Base-by-base conservation (phyloP, 2,113 vertebrate species). In the Bos javanicus region DNA sequence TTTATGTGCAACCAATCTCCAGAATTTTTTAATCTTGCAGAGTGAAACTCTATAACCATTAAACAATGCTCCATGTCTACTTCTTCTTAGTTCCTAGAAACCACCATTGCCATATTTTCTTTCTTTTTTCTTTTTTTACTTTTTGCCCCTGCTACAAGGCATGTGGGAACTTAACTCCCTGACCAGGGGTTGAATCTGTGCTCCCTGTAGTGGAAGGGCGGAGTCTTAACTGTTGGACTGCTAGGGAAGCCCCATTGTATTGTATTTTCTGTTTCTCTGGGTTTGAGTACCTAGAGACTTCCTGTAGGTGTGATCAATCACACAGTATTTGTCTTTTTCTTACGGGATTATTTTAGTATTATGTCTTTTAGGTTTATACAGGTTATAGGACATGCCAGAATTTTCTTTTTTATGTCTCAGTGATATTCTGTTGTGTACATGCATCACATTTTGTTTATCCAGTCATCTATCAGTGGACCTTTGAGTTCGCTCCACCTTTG, bases 171-270 rank as follows among this genome's bases (percentile, higher is more conserved):
- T 78, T 43, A 76, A 43, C 14, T 78, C 14, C 13, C 7, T 8
- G 13, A 46, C 39, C 39, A 16, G 74, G 74, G 23, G 4, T 9
- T 43, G 25, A 78, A 2, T 46, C 25, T 28, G 3, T 46, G 25
- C 74, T 26, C n/a, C 74, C 74, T 78, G 74, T 7, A 46, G 39
- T 46, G 74, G 39, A 78, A 78, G 74, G 25, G 13, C 74, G 28
- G 74, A 2, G 25, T 46, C 25, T 78, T 46, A 46, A 28, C 74
- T 0, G 25, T 8, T 46, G 39, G 14, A 16, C 13, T 7, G 25
- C 39, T 46, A 78, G 39, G 3, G 23, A 76, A 76, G 74, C 43
- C 25, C 25, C 74, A 76, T 30, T 30, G 43, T 78, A 30, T 48
- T 17, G 17, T 67, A 67, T 67, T 67, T 78, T 78, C 76, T 48